These are phyloP conservation scores for Crocuta crocuta DNA, from an alignment of 2,113 vertebrate genomes.

Conservation along the genomic window DNA sequence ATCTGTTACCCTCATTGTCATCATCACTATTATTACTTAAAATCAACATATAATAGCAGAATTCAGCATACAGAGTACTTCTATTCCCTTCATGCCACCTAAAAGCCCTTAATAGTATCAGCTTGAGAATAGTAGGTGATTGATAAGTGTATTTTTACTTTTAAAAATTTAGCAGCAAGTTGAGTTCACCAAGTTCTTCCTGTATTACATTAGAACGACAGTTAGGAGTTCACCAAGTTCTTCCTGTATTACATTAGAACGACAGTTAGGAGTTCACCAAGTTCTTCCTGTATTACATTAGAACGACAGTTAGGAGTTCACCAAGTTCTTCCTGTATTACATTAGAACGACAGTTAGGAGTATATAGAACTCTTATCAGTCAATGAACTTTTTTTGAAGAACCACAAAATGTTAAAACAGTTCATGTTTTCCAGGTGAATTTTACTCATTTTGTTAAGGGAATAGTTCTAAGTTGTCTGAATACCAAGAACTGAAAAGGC, in stretches of 20 bases:
- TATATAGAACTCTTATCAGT: not conserved
- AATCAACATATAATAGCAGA: not conserved
- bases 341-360: not conserved
- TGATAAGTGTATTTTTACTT: conserved; percentile 46
- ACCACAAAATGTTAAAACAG: conserved; percentile 1
- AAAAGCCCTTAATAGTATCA: not conserved
- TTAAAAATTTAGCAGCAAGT: conserved; percentile 36
- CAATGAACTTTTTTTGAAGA: conserved; percentile 29
- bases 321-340: too few relatives aligned
- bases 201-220: not conserved
- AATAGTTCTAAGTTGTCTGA: conserved; percentile 18
- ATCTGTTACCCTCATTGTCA: not conserved
- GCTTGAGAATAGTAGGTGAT: conserved; percentile 29
- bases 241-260: too few relatives aligned
- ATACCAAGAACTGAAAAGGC: not conserved
- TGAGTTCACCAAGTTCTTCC: conserved; percentile 24
- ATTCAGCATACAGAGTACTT: not conserved
- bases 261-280: not conserved
- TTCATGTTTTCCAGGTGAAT: not conserved
- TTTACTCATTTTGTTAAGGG: conserved; percentile 47
- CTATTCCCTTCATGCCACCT: not conserved
- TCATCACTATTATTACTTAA: conserved; percentile 23
- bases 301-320: too few relatives aligned
- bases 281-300: not conserved
- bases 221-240: too few relatives aligned